Evolutionary conservation across 2,888 invertebrate genomes (phyloP), one percentile per base, ranked within the genome.

Genomic region (Girardia tigrina): DNA sequence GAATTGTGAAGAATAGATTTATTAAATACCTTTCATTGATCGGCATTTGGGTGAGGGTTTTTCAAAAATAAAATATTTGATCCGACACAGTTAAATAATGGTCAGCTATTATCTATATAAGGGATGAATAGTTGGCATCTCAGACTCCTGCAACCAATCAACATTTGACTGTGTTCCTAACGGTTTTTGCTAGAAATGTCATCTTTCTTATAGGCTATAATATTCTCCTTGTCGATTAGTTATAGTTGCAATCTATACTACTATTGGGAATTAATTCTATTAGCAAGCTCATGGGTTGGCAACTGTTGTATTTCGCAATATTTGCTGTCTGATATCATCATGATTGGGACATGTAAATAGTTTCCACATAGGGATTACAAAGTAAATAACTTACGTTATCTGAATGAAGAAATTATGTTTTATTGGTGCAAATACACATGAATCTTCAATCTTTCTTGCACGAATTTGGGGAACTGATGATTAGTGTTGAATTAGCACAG

Each of bases 211-310:
- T 56, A 56, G 56, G 56, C 56, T 56, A 56, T 56, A 56, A 12
- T 56, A 56, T 12, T 56, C 23, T 56, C 56, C 23, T n/a, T 56
- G 56, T 23, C n/a, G 56, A 4, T 20, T 20, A 56, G 56, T 56
- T 56, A 56, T 56, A n/a, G n/a, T 8, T n/a, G n/a, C 56, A 56
- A 56, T 56, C 56, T 56, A 56, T 56, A 56, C 56, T 56, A 23
- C 8, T 16, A 56, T 56, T 56, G 56, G 56, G 56, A n/a, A 56
- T 12, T 56, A 20, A 56, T 16, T 56, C 20, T 56, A 56, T n/a
- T 56, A 56, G 56, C 56, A 56, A n/a, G 56, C 56, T 56, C 56
- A 56, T 2, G 8, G 56, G 23, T 56, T 56, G 56, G 56, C 23
- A 23, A 56, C 20, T 56, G 56, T 56, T 56, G n/a, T 2, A 56